Percentiles rank a stretch among this genome's conserved stretches.
phyloP scores from a whole-genome alignment of 2,797 vertebrate genomes.

The Notolepis coatsorum region DNA sequence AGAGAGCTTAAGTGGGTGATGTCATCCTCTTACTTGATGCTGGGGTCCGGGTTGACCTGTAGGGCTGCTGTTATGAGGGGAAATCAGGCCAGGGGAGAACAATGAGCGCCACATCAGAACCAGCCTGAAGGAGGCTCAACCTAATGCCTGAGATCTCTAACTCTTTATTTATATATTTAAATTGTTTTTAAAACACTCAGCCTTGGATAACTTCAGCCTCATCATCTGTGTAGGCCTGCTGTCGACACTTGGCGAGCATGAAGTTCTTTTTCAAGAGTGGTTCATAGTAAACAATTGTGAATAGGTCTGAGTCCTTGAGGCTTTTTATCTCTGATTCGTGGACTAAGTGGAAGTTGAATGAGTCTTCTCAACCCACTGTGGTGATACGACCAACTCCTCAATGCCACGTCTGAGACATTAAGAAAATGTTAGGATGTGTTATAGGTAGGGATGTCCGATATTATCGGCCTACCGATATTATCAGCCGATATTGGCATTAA shows the following conservation, averaged over 20 bases:
- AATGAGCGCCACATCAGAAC: constrained; percentile 51
- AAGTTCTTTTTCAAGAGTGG: constrained; percentile 11
- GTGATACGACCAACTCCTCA: too few species aligned
- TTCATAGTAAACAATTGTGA: constrained; percentile 3
- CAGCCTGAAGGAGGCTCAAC: constrained; percentile 54
- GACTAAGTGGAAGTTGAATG: background rate
- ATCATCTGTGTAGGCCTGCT: constrained; percentile 27
- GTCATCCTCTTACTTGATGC: constrained; percentile 38
- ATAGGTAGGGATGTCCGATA: too few species aligned
- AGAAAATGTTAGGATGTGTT: too few species aligned
- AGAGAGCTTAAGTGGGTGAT: constrained; percentile 13
- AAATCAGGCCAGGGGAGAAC: constrained; percentile 52
- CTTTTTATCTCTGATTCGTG: constrained; percentile 2
- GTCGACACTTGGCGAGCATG: constrained; percentile 17
- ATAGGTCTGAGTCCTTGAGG: background rate
- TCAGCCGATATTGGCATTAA: too few species aligned
- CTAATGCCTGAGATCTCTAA: constrained; percentile 60
- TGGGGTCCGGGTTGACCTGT: constrained; percentile 52
- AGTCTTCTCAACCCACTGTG: too few species aligned
- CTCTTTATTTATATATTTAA: too few species aligned
- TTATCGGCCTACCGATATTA: too few species aligned
- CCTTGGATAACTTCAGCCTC: constrained; percentile 51
- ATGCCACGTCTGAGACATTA: too few species aligned
- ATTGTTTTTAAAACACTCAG: constrained; percentile 55
- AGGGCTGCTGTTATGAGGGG: constrained; percentile 47